A percentile compares a stretch with the other conserved stretches of the same genome.
Evolutionary conservation across 2,113 vertebrate species (phyloP).

Genomic region (Notothenia coriiceps): DNA sequence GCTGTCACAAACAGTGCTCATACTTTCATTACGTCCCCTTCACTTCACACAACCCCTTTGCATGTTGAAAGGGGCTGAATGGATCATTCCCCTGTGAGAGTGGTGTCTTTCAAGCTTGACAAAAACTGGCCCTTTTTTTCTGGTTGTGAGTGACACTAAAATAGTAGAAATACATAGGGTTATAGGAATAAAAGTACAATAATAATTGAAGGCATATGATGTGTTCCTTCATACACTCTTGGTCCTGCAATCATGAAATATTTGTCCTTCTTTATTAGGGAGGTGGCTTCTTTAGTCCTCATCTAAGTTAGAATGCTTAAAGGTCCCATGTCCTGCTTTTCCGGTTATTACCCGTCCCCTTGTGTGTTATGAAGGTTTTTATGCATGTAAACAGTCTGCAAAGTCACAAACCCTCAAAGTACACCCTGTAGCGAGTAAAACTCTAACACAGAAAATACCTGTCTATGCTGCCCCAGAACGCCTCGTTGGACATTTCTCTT

Average conservation of each 20-base stretch:
- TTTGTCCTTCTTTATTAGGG: background rate
- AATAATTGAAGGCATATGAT: background rate
- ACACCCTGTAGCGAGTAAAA: no score
- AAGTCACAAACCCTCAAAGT: no score
- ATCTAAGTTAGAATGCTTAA: background rate
- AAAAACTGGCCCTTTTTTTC: background rate
- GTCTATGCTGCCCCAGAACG: no score
- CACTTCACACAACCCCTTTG: constrained; percentile 48
- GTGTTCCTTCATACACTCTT: background rate
- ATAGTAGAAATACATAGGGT: background rate
- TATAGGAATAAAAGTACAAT: background rate
- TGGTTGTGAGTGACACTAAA: background rate
- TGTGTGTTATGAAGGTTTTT: no score
- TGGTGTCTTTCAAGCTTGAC: constrained; percentile 10
- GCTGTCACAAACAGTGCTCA: constrained; percentile 34
- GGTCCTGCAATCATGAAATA: background rate
- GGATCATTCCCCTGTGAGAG: constrained; percentile 21
- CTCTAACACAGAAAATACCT: no score
- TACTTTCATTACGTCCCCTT: constrained; percentile 50
- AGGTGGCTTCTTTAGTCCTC: background rate
- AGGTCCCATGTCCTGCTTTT: no score
- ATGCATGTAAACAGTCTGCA: no score
- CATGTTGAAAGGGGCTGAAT: constrained; percentile 32
- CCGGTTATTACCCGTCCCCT: no score
- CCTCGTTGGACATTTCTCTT: no score